phyloP scores from a whole-genome alignment of 2,797 vertebrate genomes.

The Molossus molossus region DNA sequence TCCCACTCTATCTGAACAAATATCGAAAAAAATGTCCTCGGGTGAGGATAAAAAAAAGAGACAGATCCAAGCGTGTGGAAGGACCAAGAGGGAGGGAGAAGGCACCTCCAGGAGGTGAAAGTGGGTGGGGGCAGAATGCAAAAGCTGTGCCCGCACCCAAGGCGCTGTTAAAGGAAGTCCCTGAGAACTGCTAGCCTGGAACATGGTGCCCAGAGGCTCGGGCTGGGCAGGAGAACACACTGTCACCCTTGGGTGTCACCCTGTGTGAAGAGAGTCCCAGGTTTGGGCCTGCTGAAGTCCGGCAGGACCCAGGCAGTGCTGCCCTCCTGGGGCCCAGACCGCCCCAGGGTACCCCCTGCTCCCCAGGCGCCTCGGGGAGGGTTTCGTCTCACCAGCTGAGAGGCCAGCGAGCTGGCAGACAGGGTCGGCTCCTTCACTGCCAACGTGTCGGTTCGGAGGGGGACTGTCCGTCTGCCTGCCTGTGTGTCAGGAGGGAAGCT shows the following conservation, averaged over 20 bases:
- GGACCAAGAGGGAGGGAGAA: not conserved
- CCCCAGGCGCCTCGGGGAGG: rapidly evolving
- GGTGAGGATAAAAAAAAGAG: not conserved
- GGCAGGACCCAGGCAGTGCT: not conserved
- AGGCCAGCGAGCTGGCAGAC: not conserved
- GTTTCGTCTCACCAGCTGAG: not conserved
- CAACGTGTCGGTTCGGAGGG: not conserved
- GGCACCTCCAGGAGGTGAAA: not conserved
- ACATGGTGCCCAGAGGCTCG: constrained; percentile 52
- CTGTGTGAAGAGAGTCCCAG: not conserved
- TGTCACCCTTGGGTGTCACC: not conserved
- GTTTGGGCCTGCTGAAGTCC: constrained; percentile 23
- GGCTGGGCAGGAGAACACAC: constrained; percentile 37
- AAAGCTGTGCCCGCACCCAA: constrained; percentile 14
- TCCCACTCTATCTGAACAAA: too few relatives aligned
- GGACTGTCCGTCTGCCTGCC: not conserved
- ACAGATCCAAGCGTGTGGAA: not conserved
- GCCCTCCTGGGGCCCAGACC: not conserved
- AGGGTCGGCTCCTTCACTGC: rapidly evolving
- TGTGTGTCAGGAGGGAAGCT: not conserved
- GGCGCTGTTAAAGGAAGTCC: constrained; percentile 66
- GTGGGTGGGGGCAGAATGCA: not conserved
- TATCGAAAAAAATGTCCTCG: too few relatives aligned
- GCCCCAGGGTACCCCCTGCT: not conserved
- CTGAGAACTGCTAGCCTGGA: constrained; percentile 59